Conservation (phyloP, 2,113 vertebrate species). For the Rhynchopsitta pachyrhyncha region DNA sequence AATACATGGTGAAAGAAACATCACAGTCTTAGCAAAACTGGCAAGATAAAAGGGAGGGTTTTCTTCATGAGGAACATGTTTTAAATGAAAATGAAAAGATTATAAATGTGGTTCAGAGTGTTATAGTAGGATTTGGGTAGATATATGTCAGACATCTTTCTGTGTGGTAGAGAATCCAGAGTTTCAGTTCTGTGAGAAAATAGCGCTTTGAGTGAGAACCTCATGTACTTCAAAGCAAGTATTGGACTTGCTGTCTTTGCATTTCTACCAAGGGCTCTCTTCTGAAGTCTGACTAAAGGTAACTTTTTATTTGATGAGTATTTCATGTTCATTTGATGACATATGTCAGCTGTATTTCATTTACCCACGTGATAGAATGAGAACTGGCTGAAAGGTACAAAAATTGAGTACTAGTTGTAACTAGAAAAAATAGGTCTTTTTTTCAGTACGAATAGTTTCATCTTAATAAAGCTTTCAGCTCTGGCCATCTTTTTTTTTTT, state of each 20-base stretch:
- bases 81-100: slow-evolving; percentile 8
- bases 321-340: background rate
- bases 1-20: slow-evolving; percentile 1
- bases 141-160: background rate
- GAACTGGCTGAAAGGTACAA: background rate
- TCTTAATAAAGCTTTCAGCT: background rate
- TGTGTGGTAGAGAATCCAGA: background rate
- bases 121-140: background rate
- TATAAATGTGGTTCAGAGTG: background rate
- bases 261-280: background rate
- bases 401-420: background rate
- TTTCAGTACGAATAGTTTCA: background rate
- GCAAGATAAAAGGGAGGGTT: background rate
- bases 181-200: background rate
- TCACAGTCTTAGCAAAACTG: background rate
- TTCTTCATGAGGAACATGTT: background rate
- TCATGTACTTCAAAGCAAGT: background rate
- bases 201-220: background rate
- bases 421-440: background rate
- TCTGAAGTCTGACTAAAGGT: background rate
- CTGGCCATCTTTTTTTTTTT: background rate
- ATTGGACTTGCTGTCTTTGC: fast-evolving
- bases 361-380: background rate
- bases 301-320: background rate
- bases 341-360: background rate